These are phyloP conservation scores for Agonopterix subpropinquella DNA, from an alignment of 2,888 invertebrate genomes.

Conservation along the genomic window DNA sequence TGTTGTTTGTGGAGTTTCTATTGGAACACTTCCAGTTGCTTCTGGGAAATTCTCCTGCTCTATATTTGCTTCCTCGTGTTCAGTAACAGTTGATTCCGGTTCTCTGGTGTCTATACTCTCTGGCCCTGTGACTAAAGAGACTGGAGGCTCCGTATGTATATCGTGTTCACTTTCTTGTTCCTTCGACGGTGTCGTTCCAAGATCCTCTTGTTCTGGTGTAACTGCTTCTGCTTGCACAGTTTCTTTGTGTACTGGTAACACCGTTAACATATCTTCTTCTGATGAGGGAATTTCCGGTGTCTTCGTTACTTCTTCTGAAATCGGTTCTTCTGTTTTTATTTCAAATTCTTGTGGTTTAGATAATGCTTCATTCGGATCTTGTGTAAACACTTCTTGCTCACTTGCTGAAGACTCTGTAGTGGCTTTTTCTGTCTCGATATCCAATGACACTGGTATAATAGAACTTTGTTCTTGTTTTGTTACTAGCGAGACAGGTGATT, in stretches of 20 bases:
- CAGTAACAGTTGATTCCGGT: slow-evolving; percentile 4
- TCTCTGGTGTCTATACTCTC: slow-evolving; percentile 6
- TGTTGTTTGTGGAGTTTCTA: slow-evolving; percentile 4
- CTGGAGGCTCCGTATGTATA: slow-evolving; percentile 11
- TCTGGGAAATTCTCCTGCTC: not conserved
- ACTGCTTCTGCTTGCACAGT: slow-evolving; percentile 4
- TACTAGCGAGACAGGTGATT: slow-evolving; percentile 4
- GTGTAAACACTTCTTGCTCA: slow-evolving; percentile 9
- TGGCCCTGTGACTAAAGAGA: slow-evolving; percentile 12
- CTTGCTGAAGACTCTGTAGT: slow-evolving; percentile 7
- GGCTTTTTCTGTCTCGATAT: slow-evolving; percentile 8
- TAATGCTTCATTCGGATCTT: slow-evolving; percentile 12
- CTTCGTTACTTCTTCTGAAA: not conserved
- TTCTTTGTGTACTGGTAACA: slow-evolving; percentile 8
- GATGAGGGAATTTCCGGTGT: not conserved
- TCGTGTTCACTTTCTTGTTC: not conserved
- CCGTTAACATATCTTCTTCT: not conserved
- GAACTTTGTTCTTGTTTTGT: slow-evolving; percentile 2
- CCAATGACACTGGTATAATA: slow-evolving; percentile 10
- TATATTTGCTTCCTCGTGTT: not conserved
- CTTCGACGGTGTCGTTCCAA: not conserved
- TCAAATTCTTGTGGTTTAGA: slow-evolving; percentile 12
- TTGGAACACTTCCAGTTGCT: slow-evolving; percentile 1
- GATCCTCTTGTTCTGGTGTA: not conserved
- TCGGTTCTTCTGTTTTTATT: slow-evolving; percentile 11